Conservation (phyloP, 2,113 vertebrate genomes). For the Fregata magnificens region DNA sequence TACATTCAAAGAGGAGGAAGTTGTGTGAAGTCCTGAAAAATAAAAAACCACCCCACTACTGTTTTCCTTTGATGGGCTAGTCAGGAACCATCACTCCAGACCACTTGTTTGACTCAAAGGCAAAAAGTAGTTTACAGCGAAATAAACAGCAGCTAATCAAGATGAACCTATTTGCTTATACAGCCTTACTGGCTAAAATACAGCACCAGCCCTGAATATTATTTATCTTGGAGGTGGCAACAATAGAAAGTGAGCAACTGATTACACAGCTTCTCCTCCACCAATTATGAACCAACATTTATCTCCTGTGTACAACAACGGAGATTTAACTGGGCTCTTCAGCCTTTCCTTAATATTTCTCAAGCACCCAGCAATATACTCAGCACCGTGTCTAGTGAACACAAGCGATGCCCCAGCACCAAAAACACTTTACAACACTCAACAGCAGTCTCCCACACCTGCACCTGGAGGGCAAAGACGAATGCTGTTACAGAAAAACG, state of each 20-base stretch:
- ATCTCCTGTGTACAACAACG: neutral
- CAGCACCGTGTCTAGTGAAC: neutral
- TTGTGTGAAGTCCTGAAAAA: slow-evolving; percentile 6
- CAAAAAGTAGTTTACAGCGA: neutral
- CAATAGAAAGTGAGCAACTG: neutral
- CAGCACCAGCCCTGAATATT: neutral
- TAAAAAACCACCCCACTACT: neutral
- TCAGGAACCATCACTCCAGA: neutral
- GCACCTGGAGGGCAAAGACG: slow-evolving; percentile 11
- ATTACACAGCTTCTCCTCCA: slow-evolving; percentile 12
- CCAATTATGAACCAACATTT: neutral
- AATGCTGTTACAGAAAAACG: neutral
- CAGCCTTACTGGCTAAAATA: neutral
- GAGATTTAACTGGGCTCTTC: neutral
- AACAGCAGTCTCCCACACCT: slow-evolving; percentile 5
- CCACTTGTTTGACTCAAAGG: slow-evolving; percentile 12
- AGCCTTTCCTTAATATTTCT: neutral
- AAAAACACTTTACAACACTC: neutral
- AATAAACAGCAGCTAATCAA: slow-evolving; percentile 25
- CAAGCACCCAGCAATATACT: neutral
- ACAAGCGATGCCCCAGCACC: neutral
- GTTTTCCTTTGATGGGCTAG: neutral
- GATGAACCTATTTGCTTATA: slow-evolving; percentile 14
- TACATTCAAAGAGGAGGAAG: neutral
- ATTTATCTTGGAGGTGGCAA: slow-evolving; percentile 11